Evolutionary conservation across 2,113 vertebrate genomes (phyloP), one percentile per base, ranked within the genome.

Genomic region (Ahaetulla prasina): DNA sequence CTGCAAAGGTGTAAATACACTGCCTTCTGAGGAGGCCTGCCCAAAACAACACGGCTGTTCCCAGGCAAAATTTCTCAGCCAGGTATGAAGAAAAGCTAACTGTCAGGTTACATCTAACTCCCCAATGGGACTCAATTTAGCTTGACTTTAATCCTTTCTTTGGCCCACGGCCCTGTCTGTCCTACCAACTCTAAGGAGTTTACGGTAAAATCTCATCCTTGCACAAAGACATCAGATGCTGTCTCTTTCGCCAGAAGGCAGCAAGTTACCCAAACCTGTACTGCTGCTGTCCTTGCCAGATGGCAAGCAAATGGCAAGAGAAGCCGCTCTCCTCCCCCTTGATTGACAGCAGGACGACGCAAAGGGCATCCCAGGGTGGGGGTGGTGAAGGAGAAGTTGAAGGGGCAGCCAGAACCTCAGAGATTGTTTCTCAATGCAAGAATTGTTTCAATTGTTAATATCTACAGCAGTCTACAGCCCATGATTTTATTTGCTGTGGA

Each of bases 51-150:
- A 92, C 92, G 89, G 93, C 94, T 89, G 30, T 2, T 12, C 54
- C 85, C 54, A 93, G 90, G 1, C 94, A 94, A 95, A 95, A 89
- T 91, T 93, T 91, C 80, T 89, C 11, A 92, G 94, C 86, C 92
- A 94, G 93, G 52, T 9, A 1, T 49, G 87, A 91, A 86, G 95
- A 95, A 63, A 90, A 92, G 93, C 91, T 94, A 95, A 90, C 49
- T 89, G 86, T 0, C 0, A 93, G 57, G 92, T 92, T 86, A 45
- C 91, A 93, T 94, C 95, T 92, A 94, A 90, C 85, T 93, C 91
- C 50, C 89, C 0, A 49, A 90, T 1, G 39, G 74, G 92, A 87
- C 90, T 93, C 92, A 94, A 89, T 96, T 95, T 95, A 94, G 95
- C 91, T 89, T 39, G 89, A 49, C 89, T 92, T 89, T 60, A 60